A percentile compares a stretch with the other conserved stretches of the same genome.
Conservation (phyloP, 2,797 vertebrate genomes). For the Enoplosus armatus region DNA sequence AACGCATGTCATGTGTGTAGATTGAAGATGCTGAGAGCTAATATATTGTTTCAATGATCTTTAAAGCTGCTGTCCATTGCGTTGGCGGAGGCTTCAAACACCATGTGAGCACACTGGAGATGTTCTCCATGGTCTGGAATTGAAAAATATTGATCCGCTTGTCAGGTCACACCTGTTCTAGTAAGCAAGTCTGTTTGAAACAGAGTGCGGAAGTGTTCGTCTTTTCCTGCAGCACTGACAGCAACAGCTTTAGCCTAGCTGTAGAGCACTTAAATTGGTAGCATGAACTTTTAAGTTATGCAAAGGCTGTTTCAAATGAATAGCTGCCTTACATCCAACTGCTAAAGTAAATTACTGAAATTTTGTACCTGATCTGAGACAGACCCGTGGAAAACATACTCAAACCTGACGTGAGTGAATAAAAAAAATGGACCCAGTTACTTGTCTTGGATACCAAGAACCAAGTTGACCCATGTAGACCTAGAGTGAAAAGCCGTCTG, state of each 20-base stretch:
- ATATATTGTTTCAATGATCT: slow-evolving; percentile 38
- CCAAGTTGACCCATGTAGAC: not conserved
- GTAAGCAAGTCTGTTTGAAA: slow-evolving; percentile 11
- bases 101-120: not conserved
- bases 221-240: not conserved
- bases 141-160: slow-evolving; percentile 6
- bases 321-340: not conserved
- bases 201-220: not conserved
- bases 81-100: slow-evolving; percentile 7
- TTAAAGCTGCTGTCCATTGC: slow-evolving; percentile 5
- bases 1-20: slow-evolving; percentile 13
- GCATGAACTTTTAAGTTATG: not conserved
- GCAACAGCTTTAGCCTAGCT: not conserved
- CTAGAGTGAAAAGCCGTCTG: not conserved
- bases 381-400: not conserved
- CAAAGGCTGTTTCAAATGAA: not conserved
- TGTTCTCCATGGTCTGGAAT: fast-evolving
- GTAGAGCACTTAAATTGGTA: not conserved
- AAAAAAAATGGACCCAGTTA: not conserved
- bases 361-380: not conserved
- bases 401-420: not conserved
- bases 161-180: slow-evolving; percentile 34
- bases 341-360: too few species aligned
- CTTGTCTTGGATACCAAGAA: not conserved
- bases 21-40: slow-evolving; percentile 28